These are phyloP conservation scores for Alces alces DNA, from an alignment of 2,113 vertebrate genomes.

Conservation along the genomic window DNA sequence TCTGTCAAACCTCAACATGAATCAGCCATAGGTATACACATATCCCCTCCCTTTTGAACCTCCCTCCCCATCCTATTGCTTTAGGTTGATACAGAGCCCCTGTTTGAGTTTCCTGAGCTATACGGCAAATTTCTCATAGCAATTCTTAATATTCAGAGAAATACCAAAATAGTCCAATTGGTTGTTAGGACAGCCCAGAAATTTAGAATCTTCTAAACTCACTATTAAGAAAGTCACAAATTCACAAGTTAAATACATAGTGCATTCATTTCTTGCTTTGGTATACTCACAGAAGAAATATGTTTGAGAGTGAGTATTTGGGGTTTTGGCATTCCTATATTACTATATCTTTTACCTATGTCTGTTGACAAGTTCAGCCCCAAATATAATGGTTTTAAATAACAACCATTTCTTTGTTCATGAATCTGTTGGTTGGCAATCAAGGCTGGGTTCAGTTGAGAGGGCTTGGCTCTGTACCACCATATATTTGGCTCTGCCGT, in stretches of 20 bases:
- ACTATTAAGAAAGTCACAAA: not conserved
- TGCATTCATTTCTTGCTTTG: not conserved
- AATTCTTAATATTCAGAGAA: not conserved
- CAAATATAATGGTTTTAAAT: not conserved
- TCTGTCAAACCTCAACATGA: not conserved
- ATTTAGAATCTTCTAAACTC: not conserved
- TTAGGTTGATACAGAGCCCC: not conserved
- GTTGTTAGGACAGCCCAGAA: not conserved
- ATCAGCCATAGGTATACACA: not conserved
- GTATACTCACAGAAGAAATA: not conserved
- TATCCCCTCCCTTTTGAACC: not conserved
- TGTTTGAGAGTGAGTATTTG: not conserved
- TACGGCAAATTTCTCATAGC: not conserved
- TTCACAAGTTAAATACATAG: not conserved
- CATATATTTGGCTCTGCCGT: not conserved
- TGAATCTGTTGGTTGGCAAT: not conserved
- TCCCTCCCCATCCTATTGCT: not conserved
- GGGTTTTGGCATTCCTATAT: not conserved
- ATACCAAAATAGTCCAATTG: not conserved
- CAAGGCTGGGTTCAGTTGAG: not conserved
- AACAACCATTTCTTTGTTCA: not conserved
- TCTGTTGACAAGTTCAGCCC: not conserved
- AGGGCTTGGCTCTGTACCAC: not conserved
- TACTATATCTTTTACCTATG: not conserved
- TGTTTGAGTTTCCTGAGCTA: not conserved